phyloP scores from a whole-genome alignment of 2,797 vertebrate genomes.

The Trematomus bernacchii region DNA sequence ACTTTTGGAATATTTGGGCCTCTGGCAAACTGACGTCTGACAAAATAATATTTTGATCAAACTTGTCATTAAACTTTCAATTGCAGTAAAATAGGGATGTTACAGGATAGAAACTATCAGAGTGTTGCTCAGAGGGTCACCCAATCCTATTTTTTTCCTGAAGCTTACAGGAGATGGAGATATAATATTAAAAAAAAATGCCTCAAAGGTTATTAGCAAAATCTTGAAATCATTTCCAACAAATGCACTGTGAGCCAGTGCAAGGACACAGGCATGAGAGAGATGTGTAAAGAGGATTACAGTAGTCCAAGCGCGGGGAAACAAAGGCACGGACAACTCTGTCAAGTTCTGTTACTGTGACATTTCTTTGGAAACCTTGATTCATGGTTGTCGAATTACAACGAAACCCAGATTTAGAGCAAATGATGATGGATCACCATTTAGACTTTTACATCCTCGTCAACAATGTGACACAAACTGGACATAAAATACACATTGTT shows the following conservation, averaged over 20 bases:
- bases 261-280: not conserved
- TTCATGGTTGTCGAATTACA: not conserved
- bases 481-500: no score
- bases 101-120: not conserved
- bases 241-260: not conserved
- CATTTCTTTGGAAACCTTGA: not conserved
- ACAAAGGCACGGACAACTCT: not conserved
- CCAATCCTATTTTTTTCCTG: not conserved
- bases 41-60: conserved; percentile 58
- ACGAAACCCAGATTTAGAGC: not conserved
- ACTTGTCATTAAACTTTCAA: conserved; percentile 36
- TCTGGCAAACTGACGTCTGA: conserved; percentile 55
- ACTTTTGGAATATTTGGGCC: conserved; percentile 46
- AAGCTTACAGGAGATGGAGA: not conserved
- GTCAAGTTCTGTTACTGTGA: not conserved
- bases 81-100: conserved; percentile 34
- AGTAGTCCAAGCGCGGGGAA: not conserved
- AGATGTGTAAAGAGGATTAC: not conserved
- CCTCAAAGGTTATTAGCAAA: not conserved
- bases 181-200: not conserved
- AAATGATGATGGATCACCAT: not conserved
- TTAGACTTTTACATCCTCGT: no score
- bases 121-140: not conserved
- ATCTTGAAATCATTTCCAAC: not conserved
- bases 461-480: no score